These are phyloP conservation scores for Thereuonema tuberculata DNA, from an alignment of 1,140 invertebrate genomes.

Conservation along the genomic window DNA sequence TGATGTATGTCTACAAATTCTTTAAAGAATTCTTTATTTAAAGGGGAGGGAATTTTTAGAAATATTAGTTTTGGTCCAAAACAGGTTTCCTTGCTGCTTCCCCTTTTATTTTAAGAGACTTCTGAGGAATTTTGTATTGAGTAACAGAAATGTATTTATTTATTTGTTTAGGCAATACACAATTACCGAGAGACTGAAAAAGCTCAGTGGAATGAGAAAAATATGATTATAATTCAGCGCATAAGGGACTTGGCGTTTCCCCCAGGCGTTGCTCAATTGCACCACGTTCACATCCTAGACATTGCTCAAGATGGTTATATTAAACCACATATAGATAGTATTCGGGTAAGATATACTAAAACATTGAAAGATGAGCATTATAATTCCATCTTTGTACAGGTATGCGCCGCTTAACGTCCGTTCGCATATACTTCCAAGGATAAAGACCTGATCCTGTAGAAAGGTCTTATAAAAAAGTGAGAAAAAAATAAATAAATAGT, in stretches of 20 bases:
- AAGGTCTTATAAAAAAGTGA: too few relatives aligned
- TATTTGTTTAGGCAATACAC: slow-evolving; percentile 67
- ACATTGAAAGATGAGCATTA: not conserved
- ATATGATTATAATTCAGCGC: slow-evolving; percentile 52
- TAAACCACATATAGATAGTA: slow-evolving; percentile 90
- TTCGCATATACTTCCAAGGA: too few relatives aligned
- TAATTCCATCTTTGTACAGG: too few relatives aligned
- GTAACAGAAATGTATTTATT: slow-evolving; percentile 12
- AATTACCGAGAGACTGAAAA: slow-evolving; percentile 89
- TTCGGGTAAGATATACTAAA: slow-evolving; percentile 45
- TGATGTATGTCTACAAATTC: slow-evolving; percentile 50
- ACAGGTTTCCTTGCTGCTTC: too few relatives aligned
- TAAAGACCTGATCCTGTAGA: too few relatives aligned
- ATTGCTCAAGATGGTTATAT: slow-evolving; percentile 76
- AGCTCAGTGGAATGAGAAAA: slow-evolving; percentile 61
- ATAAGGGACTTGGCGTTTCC: slow-evolving; percentile 57
- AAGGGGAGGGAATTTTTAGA: too few relatives aligned
- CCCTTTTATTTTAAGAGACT: too few relatives aligned
- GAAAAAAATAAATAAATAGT: too few relatives aligned
- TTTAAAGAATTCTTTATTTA: too few relatives aligned
- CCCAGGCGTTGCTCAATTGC: slow-evolving; percentile 43
- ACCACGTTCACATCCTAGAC: slow-evolving; percentile 77
- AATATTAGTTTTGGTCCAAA: too few relatives aligned
- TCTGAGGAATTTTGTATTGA: slow-evolving; percentile 1
- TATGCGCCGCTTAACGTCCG: too few relatives aligned